Evolutionary conservation across 1,140 invertebrate genomes (phyloP).

Genomic region (Centruroides sculpturatus): DNA sequence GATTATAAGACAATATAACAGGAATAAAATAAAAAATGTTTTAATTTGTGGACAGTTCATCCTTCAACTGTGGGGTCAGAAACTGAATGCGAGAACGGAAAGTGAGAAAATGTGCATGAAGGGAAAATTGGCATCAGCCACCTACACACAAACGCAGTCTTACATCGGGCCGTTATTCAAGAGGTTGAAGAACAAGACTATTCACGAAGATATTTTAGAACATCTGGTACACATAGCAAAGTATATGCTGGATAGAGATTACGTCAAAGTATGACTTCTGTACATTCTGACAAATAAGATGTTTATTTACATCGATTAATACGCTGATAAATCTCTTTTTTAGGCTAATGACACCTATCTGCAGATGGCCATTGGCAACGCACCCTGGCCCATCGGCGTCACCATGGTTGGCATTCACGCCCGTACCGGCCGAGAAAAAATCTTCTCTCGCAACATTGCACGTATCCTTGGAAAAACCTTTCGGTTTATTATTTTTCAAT

Average conservation of each 20-base stretch:
- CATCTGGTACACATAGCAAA: conserved; percentile 83
- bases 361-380: conserved; percentile 99
- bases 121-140: conserved; percentile 82
- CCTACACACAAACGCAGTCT: conserved; percentile 81
- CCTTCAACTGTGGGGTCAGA: conserved; percentile 81
- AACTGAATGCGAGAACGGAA: conserved; percentile 65
- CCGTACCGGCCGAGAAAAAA: conserved; percentile 96
- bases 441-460: conserved; percentile 97
- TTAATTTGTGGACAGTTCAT: conserved; percentile 46
- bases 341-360: conserved; percentile 40
- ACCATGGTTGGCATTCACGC: conserved; percentile 99
- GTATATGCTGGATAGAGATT: conserved; percentile 78
- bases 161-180: conserved; percentile 86
- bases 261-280: conserved; percentile 49
- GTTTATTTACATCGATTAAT: too few species aligned
- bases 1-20: not conserved
- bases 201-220: conserved; percentile 89
- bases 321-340: conserved; percentile 2
- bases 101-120: conserved; percentile 69
- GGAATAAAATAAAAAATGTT: not conserved
- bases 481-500: not conserved
- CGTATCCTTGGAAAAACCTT: conserved; percentile 29
- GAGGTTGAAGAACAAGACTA: conserved; percentile 68
- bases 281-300: too few species aligned
- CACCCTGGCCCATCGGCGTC: conserved; percentile 97